phyloP scores from a whole-genome alignment of 2,797 vertebrate species.

The Nothura maculosa region DNA sequence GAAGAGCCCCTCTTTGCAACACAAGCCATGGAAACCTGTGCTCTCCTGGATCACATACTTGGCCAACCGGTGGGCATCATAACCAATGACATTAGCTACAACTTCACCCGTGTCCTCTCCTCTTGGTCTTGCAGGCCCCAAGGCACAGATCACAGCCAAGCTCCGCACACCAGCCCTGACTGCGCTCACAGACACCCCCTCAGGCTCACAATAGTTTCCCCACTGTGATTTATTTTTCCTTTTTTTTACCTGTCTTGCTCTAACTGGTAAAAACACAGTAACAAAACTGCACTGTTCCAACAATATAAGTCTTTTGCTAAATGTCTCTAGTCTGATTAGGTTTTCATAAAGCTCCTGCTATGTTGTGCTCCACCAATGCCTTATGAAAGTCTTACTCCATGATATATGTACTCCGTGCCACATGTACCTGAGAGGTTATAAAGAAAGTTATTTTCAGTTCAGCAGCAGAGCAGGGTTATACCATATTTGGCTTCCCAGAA shows the following conservation, averaged over 20 bases:
- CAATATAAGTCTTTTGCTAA: background rate
- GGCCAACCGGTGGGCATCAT: background rate
- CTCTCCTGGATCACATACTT: background rate
- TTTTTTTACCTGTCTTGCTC: background rate
- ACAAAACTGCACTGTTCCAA: background rate
- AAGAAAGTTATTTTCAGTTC: background rate
- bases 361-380: background rate
- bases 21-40: background rate
- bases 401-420: background rate
- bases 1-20: background rate
- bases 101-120: background rate
- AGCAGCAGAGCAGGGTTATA: background rate
- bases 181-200: background rate
- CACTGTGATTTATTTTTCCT: background rate
- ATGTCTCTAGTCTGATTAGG: background rate
- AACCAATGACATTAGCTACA: fast-evolving
- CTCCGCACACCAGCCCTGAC: background rate
- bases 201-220: background rate
- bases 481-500: background rate
- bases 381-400: background rate
- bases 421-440: fast-evolving
- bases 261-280: background rate
- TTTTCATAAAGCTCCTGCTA: background rate
- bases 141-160: background rate
- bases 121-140: background rate